Percentiles rank a stretch among this genome's conserved stretches.
Evolutionary conservation across 1,140 invertebrate species (phyloP).

Genomic region (Drosophila kohkoa): DNA sequence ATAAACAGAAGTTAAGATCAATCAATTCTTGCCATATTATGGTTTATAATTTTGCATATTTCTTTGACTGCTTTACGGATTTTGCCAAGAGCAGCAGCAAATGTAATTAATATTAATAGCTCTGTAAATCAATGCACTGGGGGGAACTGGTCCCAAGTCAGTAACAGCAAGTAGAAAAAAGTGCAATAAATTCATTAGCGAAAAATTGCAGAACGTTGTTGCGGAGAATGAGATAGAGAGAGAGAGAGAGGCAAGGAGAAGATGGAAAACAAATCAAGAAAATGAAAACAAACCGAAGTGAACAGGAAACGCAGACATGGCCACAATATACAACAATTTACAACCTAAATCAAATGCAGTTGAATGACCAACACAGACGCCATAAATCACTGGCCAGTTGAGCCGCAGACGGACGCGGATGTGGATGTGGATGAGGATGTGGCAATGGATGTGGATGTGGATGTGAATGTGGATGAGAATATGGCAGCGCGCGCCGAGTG

Average conservation of each 20-base stretch:
- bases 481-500: conserved; percentile 35
- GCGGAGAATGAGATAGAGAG: neutral
- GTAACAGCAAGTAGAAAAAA: conserved; percentile 29
- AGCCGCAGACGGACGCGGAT: conserved; percentile 54
- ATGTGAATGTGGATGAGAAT: conserved; percentile 6
- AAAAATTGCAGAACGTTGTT: conserved; percentile 10
- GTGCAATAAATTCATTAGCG: conserved; percentile 79
- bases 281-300: conserved; percentile 43
- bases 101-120: conserved; percentile 49
- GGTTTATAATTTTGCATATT: conserved; percentile 18
- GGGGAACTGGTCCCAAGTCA: conserved; percentile 21
- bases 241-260: conserved; percentile 7
- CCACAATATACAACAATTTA: conserved; percentile 80
- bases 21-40: neutral
- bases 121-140: conserved; percentile 41
- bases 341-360: conserved; percentile 83
- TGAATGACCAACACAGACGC: conserved; percentile 81
- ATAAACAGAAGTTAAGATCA: neutral
- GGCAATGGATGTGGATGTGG: conserved; percentile 25
- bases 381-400: conserved; percentile 79
- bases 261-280: conserved; percentile 30
- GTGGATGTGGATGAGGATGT: conserved; percentile 12
- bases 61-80: conserved; percentile 10
- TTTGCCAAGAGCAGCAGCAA: neutral
- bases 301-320: conserved; percentile 69